Conservation (phyloP, 2,113 vertebrate genomes). For the Lepus timidus region DNA sequence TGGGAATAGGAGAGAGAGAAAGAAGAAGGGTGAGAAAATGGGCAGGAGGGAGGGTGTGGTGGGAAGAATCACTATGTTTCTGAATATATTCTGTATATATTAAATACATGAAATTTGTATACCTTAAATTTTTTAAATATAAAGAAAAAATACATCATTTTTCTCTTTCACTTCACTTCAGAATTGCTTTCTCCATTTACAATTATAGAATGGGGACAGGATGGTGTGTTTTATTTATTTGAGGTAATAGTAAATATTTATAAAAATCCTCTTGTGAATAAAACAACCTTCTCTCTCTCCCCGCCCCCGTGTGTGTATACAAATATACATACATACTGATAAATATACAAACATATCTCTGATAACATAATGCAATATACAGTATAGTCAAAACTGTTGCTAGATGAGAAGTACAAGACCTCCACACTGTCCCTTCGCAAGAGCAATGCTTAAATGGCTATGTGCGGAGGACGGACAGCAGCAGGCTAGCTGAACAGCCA, state of each 20-base stretch:
- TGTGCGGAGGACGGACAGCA: constrained; percentile 46
- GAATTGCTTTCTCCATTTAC: not conserved
- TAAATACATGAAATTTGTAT: too few relatives aligned
- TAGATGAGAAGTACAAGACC: not conserved
- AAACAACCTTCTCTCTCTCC: not conserved
- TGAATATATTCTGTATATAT: too few relatives aligned
- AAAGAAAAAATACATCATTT: not conserved
- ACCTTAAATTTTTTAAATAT: too few relatives aligned
- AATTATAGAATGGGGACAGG: not conserved
- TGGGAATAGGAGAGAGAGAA: too few relatives aligned
- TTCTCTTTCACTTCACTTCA: not conserved
- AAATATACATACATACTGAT: not conserved
- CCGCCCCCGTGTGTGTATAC: too few relatives aligned
- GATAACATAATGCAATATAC: not conserved
- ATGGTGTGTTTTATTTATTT: not conserved
- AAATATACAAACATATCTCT: not conserved
- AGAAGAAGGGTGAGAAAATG: too few relatives aligned
- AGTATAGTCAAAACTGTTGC: not conserved
- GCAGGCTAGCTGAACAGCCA: constrained; percentile 30
- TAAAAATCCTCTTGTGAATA: not conserved
- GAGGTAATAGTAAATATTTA: not conserved
- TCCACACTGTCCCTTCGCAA: not conserved
- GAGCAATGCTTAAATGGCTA: not conserved
- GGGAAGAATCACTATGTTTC: too few relatives aligned
- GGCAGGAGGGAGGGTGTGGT: too few relatives aligned